A percentile compares a stretch with the other conserved stretches of the same genome.
Evolutionary conservation across 2,797 vertebrate species (phyloP).

Genomic region (Diplodus sargus): DNA sequence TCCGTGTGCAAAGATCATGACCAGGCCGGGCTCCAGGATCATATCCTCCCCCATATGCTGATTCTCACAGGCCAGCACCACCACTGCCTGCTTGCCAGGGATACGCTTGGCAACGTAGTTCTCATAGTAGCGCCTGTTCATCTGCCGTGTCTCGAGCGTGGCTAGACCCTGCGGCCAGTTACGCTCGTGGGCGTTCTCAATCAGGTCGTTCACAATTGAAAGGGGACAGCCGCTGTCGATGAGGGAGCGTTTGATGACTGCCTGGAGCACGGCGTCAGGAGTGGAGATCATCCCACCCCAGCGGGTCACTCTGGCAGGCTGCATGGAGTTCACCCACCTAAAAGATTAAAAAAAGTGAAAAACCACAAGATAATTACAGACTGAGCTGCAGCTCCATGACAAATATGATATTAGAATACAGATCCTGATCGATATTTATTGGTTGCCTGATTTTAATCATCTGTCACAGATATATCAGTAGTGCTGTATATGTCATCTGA

Average conservation of each 20-base stretch:
- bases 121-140: constrained; percentile 99
- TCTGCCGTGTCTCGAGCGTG: constrained; percentile 97
- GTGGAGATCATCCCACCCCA: constrained; percentile 99
- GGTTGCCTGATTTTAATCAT: too few relatives aligned
- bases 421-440: too few relatives aligned
- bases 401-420: not conserved
- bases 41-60: constrained; percentile 99
- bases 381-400: not conserved
- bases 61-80: constrained; percentile 99
- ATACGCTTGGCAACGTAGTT: constrained; percentile 99
- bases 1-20: constrained; percentile 98
- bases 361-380: not conserved
- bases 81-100: constrained; percentile 98
- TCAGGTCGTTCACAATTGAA: constrained; percentile 97
- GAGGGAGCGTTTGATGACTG: constrained; percentile 96
- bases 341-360: not conserved
- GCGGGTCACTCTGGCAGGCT: constrained; percentile 95
- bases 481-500: too few relatives aligned
- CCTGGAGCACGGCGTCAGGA: constrained; percentile 96
- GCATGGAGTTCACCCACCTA: constrained; percentile 98
- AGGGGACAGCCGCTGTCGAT: constrained; percentile 98
- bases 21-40: constrained; percentile 97
- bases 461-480: too few relatives aligned
- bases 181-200: constrained; percentile 97
- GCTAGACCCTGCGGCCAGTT: constrained; percentile 99